Percentiles rank a stretch among this genome's conserved stretches.
These are phyloP conservation scores for Leptinotarsa peninsularis DNA, from an alignment of 2,888 invertebrate species.

Conservation along the genomic window DNA sequence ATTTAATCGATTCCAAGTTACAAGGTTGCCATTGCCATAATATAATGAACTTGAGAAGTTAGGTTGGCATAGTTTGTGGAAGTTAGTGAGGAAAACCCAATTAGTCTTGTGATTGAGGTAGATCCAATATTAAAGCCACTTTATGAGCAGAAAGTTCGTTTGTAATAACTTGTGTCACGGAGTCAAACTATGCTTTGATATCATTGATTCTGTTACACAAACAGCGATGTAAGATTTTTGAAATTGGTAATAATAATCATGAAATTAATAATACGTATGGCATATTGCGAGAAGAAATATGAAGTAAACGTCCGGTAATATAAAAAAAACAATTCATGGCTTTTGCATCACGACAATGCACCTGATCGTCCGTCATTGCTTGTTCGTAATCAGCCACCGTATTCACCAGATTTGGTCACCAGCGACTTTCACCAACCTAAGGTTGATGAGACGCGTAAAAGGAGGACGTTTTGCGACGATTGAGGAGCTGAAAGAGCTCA, in stretches of 20 bases:
- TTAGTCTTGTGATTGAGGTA: constrained; percentile 1
- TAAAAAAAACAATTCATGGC: too few species aligned
- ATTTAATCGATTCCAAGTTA: background rate
- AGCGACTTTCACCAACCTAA: too few species aligned
- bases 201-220: background rate
- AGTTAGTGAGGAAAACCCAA: background rate
- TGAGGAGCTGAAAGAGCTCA: too few species aligned
- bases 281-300: background rate
- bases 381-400: too few species aligned
- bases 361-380: too few species aligned
- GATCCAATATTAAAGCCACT: background rate
- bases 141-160: background rate
- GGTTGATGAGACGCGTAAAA: too few species aligned
- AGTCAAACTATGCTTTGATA: background rate
- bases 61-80: constrained; percentile 5
- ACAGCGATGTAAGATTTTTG: background rate
- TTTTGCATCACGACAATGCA: too few species aligned
- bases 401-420: too few species aligned
- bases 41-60: constrained; percentile 8
- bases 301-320: too few species aligned
- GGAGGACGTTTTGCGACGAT: too few species aligned
- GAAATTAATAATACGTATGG: background rate
- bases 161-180: background rate
- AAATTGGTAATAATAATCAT: background rate
- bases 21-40: background rate